phyloP scores from a whole-genome alignment of 1,140 invertebrate species.

The Bursaphelenchus mucronatus region DNA sequence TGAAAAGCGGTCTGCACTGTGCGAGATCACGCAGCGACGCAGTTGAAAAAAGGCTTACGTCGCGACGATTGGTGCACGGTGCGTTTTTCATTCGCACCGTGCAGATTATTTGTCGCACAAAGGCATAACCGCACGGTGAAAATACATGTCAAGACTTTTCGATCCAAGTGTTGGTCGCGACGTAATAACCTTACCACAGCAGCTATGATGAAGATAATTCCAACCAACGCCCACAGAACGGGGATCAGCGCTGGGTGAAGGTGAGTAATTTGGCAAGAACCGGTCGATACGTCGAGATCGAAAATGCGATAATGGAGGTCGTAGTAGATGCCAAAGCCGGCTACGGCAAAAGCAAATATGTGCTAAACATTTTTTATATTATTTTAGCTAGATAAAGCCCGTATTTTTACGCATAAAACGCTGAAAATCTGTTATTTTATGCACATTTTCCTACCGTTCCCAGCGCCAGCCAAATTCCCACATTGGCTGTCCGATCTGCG shows the following conservation, averaged over 20 bases:
- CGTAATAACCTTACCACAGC: slow-evolving; percentile 9
- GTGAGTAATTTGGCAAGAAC: slow-evolving; percentile 16
- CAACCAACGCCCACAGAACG: slow-evolving; percentile 10
- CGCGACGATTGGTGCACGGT: too few relatives aligned
- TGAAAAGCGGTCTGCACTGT: too few relatives aligned
- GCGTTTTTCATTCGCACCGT: too few relatives aligned
- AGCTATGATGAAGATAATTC: slow-evolving; percentile 11
- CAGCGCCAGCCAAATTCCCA: slow-evolving; percentile 12
- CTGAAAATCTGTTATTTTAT: too few relatives aligned
- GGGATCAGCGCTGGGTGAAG: slow-evolving; percentile 10
- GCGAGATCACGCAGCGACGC: too few relatives aligned
- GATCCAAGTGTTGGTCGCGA: too few relatives aligned
- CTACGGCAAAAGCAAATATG: not conserved
- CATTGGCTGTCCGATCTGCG: slow-evolving; percentile 12
- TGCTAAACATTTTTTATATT: not conserved
- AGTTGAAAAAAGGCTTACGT: too few relatives aligned
- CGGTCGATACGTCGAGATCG: not conserved
- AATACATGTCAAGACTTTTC: too few relatives aligned
- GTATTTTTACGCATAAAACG: too few relatives aligned
- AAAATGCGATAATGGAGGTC: slow-evolving; percentile 3
- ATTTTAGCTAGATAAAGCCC: too few relatives aligned
- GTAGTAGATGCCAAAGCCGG: slow-evolving; percentile 4
- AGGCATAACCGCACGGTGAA: too few relatives aligned
- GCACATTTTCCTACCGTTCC: slow-evolving; percentile 5
- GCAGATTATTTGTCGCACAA: too few relatives aligned